phyloP scores from a whole-genome alignment of 2,888 invertebrate genomes.

The Cephus sareptanus region DNA sequence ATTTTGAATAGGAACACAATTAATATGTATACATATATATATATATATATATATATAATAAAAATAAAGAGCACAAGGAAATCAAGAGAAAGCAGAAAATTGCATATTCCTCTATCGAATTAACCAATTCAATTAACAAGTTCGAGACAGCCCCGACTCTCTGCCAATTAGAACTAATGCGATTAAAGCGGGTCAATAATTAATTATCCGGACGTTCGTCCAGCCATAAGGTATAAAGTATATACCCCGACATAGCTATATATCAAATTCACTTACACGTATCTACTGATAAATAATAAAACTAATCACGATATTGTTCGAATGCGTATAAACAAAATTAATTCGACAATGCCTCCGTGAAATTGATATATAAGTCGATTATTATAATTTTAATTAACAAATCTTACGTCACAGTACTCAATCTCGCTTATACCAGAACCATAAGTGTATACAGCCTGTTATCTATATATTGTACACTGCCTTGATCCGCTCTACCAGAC shows the following conservation, averaged over 20 bases:
- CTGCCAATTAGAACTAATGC: conserved; percentile 53
- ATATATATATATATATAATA: conserved; percentile 16
- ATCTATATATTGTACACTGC: not conserved
- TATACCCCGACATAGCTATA: not conserved
- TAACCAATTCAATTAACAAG: conserved; percentile 59
- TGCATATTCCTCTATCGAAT: conserved; percentile 47
- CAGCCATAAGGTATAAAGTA: not conserved
- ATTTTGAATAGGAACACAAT: not conserved
- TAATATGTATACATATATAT: not conserved
- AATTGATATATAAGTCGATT: not conserved
- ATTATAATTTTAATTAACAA: not conserved
- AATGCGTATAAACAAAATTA: not conserved
- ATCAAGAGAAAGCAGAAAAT: conserved; percentile 31
- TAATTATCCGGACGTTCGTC: conserved; percentile 40
- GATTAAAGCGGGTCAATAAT: conserved; percentile 56
- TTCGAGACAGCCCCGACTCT: conserved; percentile 42
- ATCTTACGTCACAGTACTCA: too few species aligned
- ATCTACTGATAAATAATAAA: not conserved
- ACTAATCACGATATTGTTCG: not conserved
- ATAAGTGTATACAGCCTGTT: not conserved
- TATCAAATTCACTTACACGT: not conserved
- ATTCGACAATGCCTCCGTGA: not conserved
- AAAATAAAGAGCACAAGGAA: conserved; percentile 12
- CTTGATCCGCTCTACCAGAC: not conserved
- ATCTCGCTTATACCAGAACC: too few species aligned